Evolutionary conservation across 2,888 invertebrate species (phyloP), one percentile per base, ranked within the genome.

Genomic region (Micoletzkya japonica): DNA sequence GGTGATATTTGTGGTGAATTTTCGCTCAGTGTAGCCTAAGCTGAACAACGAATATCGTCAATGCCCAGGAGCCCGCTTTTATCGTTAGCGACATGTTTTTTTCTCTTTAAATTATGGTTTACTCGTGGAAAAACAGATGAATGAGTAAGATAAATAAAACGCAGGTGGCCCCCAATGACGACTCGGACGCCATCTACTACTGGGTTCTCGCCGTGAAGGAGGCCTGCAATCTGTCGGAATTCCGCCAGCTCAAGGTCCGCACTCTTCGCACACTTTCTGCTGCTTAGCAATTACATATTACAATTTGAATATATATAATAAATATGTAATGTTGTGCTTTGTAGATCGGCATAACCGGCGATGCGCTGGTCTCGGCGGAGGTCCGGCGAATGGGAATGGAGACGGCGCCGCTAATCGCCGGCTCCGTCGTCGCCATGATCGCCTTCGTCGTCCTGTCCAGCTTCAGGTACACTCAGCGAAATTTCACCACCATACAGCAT

Each of bases 321-420:
- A 50, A 17, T 17, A 20, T 17, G 7, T 39, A 17, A 39, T 10
- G 39, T 39, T 58, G 14, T 2, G 4, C 28, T n/a, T 56, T 80
- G 4, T 58, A 81, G 82, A 76, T 76, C n/a, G 82, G 79, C 32
- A 77, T 80, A 64, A 82, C 82, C 4, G 78, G 81, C n/a, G 82
- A 82, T 69, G 72, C 81, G n/a, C 71, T 82, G 34, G 81, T 82
- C 24, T 76, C 81, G 4, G 71, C 73, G n/a, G 82, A 82, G 60
- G 83, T 82, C 24, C 73, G 82, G 7, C 68, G 82, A 34, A 82
- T 82, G 82, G 82, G 82, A 10, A 69, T 82, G 54, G 82, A 82
- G 61, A 83, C 83, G 28, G 81, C 78, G 10, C 82, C 82, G 30
- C 71, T 82, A 1, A 74, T 82, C 37, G 50, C 77, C 28, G 81